Conservation (phyloP, 2,113 vertebrate genomes). For the Hippocampus comes region DNA sequence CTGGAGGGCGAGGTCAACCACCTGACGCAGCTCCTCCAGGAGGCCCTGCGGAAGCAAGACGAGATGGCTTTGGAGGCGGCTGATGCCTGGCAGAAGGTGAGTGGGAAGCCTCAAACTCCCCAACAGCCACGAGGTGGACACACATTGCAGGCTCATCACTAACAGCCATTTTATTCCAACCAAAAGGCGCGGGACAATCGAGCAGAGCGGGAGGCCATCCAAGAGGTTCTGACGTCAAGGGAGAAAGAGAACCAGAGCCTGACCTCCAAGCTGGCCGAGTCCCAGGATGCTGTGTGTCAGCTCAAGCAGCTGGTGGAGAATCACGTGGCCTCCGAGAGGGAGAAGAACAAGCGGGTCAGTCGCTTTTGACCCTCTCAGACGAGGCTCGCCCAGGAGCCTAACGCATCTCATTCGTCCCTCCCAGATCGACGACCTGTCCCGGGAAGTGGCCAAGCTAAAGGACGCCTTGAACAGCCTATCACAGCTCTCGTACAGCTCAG, state of each 20-base stretch:
- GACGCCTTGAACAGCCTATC: conserved; percentile 96
- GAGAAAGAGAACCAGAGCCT: conserved; percentile 70
- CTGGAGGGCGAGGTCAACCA: conserved; percentile 77
- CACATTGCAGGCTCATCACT: neutral
- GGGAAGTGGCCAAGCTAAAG: conserved; percentile 91
- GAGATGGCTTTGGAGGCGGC: conserved; percentile 78
- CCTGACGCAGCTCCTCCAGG: conserved; percentile 82
- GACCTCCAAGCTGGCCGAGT: conserved; percentile 74
- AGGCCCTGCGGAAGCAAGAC: conserved; percentile 84
- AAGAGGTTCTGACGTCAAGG: conserved; percentile 55
- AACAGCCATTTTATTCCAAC: neutral
- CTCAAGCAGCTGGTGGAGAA: conserved; percentile 83
- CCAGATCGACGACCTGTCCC: conserved; percentile 90
- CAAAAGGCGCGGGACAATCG: conserved; percentile 56
- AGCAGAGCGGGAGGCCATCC: conserved; percentile 60
- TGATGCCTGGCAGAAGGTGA: conserved; percentile 81
- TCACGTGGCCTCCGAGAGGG: conserved; percentile 84
- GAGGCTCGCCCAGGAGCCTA: neutral
- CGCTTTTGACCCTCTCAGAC: conserved; percentile 13
- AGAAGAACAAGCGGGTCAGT: conserved; percentile 90
- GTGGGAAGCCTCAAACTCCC: neutral
- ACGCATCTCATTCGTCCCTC: neutral
- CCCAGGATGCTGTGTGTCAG: conserved; percentile 82
- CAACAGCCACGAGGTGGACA: neutral
- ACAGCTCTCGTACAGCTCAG: conserved; percentile 87